A percentile compares a stretch with the other conserved stretches of the same genome.
Conservation (phyloP, 2,888 invertebrate species). For the Harmothoe impar region DNA sequence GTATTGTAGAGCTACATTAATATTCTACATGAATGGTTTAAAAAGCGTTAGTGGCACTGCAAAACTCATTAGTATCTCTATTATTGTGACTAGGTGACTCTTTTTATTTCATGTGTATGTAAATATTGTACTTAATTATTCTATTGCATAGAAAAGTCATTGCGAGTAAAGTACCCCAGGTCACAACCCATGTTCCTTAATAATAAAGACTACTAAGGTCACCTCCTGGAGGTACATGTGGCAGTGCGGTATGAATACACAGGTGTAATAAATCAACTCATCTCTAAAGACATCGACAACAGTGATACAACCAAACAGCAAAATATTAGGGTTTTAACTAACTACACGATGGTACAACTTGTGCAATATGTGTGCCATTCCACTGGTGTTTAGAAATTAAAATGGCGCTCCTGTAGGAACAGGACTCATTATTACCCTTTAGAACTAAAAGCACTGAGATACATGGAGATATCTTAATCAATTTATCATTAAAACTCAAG, state of each 20-base stretch:
- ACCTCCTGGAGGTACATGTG: neutral
- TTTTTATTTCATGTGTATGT: neutral
- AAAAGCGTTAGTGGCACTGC: neutral
- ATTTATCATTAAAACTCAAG: too few relatives aligned
- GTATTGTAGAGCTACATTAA: neutral
- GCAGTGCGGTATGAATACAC: neutral
- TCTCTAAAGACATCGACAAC: neutral
- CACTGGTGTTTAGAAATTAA: too few relatives aligned
- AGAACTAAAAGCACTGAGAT: too few relatives aligned
- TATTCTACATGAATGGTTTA: neutral
- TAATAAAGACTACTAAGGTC: too few relatives aligned
- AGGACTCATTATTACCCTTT: too few relatives aligned
- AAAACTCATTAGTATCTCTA: neutral
- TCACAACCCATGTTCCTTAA: too few relatives aligned
- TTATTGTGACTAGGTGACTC: neutral
- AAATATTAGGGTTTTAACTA: too few relatives aligned
- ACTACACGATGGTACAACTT: too few relatives aligned
- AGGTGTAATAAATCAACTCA: neutral
- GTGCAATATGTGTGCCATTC: too few relatives aligned
- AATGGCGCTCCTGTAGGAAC: too few relatives aligned
- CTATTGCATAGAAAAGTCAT: neutral
- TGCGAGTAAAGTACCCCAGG: too few relatives aligned
- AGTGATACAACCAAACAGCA: neutral
- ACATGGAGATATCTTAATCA: too few relatives aligned
- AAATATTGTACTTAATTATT: neutral